These are phyloP conservation scores for Ammodytes marinus DNA, from an alignment of 2,113 vertebrate species.

Conservation along the genomic window DNA sequence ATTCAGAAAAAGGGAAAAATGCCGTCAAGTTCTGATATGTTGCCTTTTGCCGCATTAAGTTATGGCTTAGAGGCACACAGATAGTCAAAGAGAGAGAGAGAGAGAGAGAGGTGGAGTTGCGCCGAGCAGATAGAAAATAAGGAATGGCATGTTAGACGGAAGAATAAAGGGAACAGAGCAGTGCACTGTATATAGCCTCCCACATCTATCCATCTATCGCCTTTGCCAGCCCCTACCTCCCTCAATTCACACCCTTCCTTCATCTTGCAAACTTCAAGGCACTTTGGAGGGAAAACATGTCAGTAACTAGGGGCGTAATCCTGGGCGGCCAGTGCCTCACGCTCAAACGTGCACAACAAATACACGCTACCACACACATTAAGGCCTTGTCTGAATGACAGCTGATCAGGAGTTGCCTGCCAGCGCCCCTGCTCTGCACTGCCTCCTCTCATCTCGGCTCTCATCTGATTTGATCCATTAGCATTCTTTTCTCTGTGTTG, in stretches of 20 bases:
- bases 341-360: slow-evolving; percentile 75
- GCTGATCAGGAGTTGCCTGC: slow-evolving; percentile 80
- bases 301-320: slow-evolving; percentile 79
- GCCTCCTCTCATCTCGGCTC: slow-evolving; percentile 75
- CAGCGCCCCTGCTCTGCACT: slow-evolving; percentile 51
- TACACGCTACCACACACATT: slow-evolving; percentile 57
- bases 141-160: slow-evolving; percentile 60
- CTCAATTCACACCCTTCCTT: slow-evolving; percentile 71
- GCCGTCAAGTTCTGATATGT: slow-evolving; percentile 83
- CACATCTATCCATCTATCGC: slow-evolving; percentile 76
- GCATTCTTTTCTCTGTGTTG: slow-evolving; percentile 79
- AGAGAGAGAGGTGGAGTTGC: slow-evolving; percentile 64
- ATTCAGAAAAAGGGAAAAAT: slow-evolving; percentile 81
- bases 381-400: slow-evolving; percentile 76
- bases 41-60: slow-evolving; percentile 76
- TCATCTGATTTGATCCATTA: slow-evolving; percentile 83
- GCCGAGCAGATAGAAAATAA: slow-evolving; percentile 58
- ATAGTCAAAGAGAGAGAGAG: slow-evolving; percentile 65
- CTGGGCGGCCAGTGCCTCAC: slow-evolving; percentile 81
- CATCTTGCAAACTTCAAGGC: slow-evolving; percentile 82
- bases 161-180: slow-evolving; percentile 70
- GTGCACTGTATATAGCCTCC: slow-evolving; percentile 73
- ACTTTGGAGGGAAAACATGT: slow-evolving; percentile 79
- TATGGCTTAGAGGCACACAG: slow-evolving; percentile 75
- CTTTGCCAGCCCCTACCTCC: slow-evolving; percentile 61